Evolutionary conservation across 64 coral and sea anemone genomes (phyloP).

Genomic region (Actinia tenebrosa): DNA sequence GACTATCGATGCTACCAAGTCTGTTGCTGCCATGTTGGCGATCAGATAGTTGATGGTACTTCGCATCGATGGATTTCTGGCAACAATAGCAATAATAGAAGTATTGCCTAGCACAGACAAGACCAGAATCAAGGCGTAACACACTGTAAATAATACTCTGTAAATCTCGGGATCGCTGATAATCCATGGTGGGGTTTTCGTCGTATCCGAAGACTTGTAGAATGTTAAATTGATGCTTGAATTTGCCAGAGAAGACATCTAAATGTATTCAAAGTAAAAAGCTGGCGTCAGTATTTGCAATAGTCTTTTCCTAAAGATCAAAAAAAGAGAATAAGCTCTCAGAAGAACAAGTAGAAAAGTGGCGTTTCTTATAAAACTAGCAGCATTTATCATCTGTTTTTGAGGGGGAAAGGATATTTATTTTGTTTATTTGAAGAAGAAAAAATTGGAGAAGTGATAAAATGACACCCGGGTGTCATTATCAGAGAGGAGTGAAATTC

Average conservation of each 20-base stretch:
- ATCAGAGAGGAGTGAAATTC: too few species aligned
- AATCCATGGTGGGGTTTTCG: neutral
- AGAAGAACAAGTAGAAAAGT: too few species aligned
- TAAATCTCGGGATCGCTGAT: neutral
- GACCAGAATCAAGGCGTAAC: conserved; percentile 29
- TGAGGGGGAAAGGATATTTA: too few species aligned
- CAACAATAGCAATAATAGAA: conserved; percentile 10
- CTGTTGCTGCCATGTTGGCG: conserved; percentile 34
- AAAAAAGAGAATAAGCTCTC: too few species aligned
- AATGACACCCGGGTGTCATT: too few species aligned
- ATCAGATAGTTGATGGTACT: conserved; percentile 36
- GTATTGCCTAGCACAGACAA: conserved; percentile 28
- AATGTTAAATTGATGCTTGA: neutral
- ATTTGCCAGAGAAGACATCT: neutral
- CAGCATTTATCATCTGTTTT: too few species aligned
- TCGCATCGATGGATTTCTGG: conserved; percentile 28
- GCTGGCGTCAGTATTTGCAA: too few species aligned
- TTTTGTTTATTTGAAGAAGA: too few species aligned
- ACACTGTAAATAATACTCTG: neutral
- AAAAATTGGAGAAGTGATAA: too few species aligned
- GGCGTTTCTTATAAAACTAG: too few species aligned
- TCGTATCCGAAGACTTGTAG: neutral
- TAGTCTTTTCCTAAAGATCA: too few species aligned
- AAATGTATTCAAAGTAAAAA: too few species aligned
- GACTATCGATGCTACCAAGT: conserved; percentile 18